Base-by-base conservation (phyloP, 2,888 invertebrate species). In the Opisthograptis luteolata region DNA sequence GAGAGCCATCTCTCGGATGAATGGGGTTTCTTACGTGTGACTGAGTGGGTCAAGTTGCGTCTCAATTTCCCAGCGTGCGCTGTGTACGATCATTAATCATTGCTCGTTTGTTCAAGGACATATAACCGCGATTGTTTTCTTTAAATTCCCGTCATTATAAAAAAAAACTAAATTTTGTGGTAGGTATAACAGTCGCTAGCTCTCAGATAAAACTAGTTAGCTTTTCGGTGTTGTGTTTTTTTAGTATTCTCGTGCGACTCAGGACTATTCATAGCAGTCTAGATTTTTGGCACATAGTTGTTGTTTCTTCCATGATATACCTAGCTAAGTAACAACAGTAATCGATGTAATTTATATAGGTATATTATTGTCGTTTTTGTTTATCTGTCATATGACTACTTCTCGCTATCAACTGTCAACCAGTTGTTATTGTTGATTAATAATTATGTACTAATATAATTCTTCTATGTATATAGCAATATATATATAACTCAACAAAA, bases 71-170 rank as follows among this genome's bases (percentile, higher is more conserved):
- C 72, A 71, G 68, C 68, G 70, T 68, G 70, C 68, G 55, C 51
- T 63, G 46, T 37, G 52, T 22, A 32, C 9, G 45, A 53, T 65
- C 86, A 86, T 88, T 78, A 85, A 87, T 88, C 87, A 81, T 53
- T 59, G 64, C 81, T 84, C 79, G 79, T 86, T 85, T 81, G 72
- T 62, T 60, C 74, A 81, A 82, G 79, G 78, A 76, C 77, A 70
- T 70, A 63, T 17, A 25, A n/a, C 34, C 20, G 56, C 63, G 55
- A 62, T 66, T 67, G 64, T 72, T 61, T 68, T 68, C 61, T 69
- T 68, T 62, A 68, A 65, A 68, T 64, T 65, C 59, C 67, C 66
- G 52, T 60, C 32, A 32, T 17, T 32, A 32, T 0, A 19, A 31
- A 32, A 17, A 1, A n/a, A n/a, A n/a, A n/a, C n/a, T n/a, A n/a